Evolutionary conservation across 2,888 invertebrate species (phyloP), one percentile per base, ranked within the genome.

Genomic region (Aricia artaxerxes): DNA sequence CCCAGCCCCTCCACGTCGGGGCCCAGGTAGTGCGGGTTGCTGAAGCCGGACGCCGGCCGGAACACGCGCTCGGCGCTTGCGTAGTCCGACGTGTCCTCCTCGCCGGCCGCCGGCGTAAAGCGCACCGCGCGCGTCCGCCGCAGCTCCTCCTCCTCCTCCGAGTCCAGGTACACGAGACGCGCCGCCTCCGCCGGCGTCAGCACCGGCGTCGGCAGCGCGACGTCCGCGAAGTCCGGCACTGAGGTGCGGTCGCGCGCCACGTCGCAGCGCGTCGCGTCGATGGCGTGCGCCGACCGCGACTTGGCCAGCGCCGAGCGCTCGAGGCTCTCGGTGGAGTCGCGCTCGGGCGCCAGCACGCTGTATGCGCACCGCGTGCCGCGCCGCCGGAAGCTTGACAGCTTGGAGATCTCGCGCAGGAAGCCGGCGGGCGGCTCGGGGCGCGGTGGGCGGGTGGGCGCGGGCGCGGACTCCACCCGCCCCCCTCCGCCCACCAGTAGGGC

Each of bases 21-120:
- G 0, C 97, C 97, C 83, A 97, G 89, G 86, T 97, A 97, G 88
- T 97, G 97, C 4, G 97, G 97, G 88, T 97, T 97, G 86, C 96
- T 96, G 88, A 97, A 97, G 1, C 97, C 96, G 80, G 94, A 87
- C 84, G 94, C 86, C 35, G 91, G 86, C 57, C 95, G 88, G 86
- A 95, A 95, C 38, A 96, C 95, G 0, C 95, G 95, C 88, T 97
- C 97, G 77, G 97, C 96, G 86, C 97, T 97, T 79, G 96, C 97
- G 88, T 97, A 97, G 86, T 97, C 97, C 4, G 97, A 97, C 1
- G 97, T 97, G 0, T 95, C 95, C 79, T 92, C 92, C 81, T 95
- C 95, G 35, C 81, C 79, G 13, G 75, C 73, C n/a, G 91, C 87
- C 81, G 90, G 89, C 11, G 95, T 95, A 84, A 96, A 96, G 79